phyloP scores from a whole-genome alignment of 2,113 vertebrate species.

The Forbesichthys papilliferus region DNA sequence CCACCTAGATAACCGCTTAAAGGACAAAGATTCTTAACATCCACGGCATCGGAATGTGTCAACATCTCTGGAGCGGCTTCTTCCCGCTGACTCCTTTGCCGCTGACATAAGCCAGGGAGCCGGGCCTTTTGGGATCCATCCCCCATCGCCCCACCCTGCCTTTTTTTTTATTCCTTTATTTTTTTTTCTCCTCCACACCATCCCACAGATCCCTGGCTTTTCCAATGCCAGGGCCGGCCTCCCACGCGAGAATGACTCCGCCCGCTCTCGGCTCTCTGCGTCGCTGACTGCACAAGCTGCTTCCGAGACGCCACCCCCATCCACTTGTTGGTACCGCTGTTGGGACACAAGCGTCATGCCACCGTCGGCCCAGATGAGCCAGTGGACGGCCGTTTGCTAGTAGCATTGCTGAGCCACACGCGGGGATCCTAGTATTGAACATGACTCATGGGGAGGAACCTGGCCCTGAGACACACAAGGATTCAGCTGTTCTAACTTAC shows the following conservation, averaged over 20 bases:
- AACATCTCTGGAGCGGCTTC: conserved; percentile 63
- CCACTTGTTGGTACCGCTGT: conserved; percentile 55
- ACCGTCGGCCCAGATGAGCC: conserved; percentile 59
- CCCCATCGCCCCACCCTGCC: neutral
- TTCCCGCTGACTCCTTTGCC: conserved; percentile 63
- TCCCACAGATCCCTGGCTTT: conserved; percentile 20
- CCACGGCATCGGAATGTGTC: conserved; percentile 64
- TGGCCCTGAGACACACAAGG: conserved; percentile 99
- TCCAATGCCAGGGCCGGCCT: conserved; percentile 58
- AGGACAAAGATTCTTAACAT: conserved; percentile 64
- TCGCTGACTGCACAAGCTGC: conserved; percentile 37
- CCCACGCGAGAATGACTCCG: conserved; percentile 56
- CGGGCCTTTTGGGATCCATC: conserved; percentile 50
- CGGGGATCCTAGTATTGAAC: conserved; percentile 94
- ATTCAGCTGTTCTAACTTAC: conserved; percentile 99
- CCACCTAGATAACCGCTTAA: conserved; percentile 49
- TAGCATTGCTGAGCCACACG: conserved; percentile 74
- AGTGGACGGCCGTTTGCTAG: conserved; percentile 66
- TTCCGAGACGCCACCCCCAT: conserved; percentile 25
- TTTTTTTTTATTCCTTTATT: conserved; percentile 51
- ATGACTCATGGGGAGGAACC: conserved; percentile 99
- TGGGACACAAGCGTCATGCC: conserved; percentile 28
- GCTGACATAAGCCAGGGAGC: conserved; percentile 45
- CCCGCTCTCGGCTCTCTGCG: conserved; percentile 37
- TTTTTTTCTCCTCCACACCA: too few species aligned